Evolutionary conservation across 2,797 vertebrate species (phyloP), one percentile per base, ranked within the genome.

Genomic region (Garrulus glandarius): DNA sequence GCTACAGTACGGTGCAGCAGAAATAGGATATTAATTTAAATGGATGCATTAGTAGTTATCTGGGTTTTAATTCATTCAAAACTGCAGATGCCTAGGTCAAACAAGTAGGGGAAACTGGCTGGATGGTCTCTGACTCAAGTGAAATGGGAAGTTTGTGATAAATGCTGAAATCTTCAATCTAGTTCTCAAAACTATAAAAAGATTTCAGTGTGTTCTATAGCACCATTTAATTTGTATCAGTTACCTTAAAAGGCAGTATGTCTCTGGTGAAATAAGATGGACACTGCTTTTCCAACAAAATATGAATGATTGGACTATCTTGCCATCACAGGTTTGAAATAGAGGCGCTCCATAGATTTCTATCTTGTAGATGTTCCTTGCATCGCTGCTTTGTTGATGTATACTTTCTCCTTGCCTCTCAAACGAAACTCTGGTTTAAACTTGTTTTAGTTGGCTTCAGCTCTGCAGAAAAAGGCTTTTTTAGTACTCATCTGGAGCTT

Each of bases 331-430:
- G 70, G 19, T 53, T 90, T 96, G 87, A 97, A 92, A 94, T 70
- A 94, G 59, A 92, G 83, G 74, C 0, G 0, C 72, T 78, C 36
- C 76, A 37, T 10, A 47, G 83, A 82, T 59, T 92, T 95, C 88
- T 74, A 6, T 97, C 92, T 96, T 95, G 84, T 87, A 82, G 78
- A 87, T 95, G 93, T 89, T 86, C 83, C 44, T 88, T 95, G 88
- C 93, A 89, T 95, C 84, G 0, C 78, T 94, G 92, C 92, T 91
- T 91, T 91, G 89, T 80, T 95, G 93, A 95, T 95, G 53, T 92
- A 92, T 90, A 49, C 67, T 76, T 92, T 52, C 29, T 95, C 63
- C 78, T 67, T 76, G 70, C 91, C 39, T 74, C 70, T 82, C 19
- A 37, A 72, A 89, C 44, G 43, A 78, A 86, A 92, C 37, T 84